These are phyloP conservation scores for Passerculus sandwichensis DNA, from an alignment of 2,797 vertebrate species.

Conservation along the genomic window DNA sequence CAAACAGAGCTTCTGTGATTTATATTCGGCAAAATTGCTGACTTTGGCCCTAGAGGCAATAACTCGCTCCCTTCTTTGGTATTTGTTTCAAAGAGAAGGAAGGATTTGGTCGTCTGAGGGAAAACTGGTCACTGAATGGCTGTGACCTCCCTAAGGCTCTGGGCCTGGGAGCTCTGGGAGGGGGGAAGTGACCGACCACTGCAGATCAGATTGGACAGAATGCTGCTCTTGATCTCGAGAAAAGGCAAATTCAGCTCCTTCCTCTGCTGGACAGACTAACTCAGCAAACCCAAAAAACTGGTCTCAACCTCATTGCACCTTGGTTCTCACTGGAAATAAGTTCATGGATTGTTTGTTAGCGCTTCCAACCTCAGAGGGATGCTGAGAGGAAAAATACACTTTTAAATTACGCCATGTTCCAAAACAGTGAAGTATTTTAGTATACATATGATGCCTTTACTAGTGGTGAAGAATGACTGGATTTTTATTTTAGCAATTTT, in stretches of 20 bases:
- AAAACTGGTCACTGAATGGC: not conserved
- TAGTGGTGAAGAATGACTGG: not conserved
- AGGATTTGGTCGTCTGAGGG: not conserved
- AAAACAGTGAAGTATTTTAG: not conserved
- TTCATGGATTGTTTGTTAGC: not conserved
- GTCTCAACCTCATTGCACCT: not conserved
- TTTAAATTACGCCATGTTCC: not conserved
- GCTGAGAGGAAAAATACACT: not conserved
- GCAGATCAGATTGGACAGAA: not conserved
- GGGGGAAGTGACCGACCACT: accelerated
- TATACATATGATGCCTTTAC: not conserved
- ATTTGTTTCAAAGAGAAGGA: not conserved
- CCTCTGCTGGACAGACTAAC: not conserved
- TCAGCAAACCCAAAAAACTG: not conserved
- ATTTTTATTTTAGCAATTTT: not conserved
- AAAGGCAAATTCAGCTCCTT: not conserved
- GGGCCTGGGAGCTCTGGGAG: not conserved
- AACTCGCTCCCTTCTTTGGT: not conserved
- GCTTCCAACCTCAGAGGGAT: not conserved
- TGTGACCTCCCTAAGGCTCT: not conserved
- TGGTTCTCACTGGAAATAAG: not conserved
- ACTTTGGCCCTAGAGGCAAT: not conserved
- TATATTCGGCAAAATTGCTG: not conserved
- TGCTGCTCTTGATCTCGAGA: not conserved
- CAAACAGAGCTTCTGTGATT: not conserved